Conservation (phyloP, 2,797 vertebrate genomes). For the Cryptoblepharus egeriae region DNA sequence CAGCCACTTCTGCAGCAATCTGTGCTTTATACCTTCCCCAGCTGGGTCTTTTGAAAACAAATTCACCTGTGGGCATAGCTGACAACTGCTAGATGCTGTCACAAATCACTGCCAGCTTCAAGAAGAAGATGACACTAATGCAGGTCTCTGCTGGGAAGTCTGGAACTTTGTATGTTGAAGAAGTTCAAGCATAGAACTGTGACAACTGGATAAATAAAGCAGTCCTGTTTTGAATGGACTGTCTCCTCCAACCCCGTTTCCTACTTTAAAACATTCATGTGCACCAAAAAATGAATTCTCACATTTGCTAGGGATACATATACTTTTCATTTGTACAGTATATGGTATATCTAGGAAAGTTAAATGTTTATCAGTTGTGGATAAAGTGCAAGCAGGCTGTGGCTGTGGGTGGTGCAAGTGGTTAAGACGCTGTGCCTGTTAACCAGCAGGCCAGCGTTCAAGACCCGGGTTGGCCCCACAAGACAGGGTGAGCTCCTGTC, state of each 20-base stretch:
- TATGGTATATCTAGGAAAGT: constrained; percentile 23
- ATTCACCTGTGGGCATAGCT: neutral
- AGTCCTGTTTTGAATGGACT: neutral
- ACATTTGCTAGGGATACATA: neutral
- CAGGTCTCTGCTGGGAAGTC: neutral
- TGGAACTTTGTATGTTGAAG: neutral
- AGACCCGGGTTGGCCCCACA: no score
- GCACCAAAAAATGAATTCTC: neutral
- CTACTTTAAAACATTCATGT: neutral
- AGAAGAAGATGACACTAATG: neutral
- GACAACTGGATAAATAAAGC: neutral
- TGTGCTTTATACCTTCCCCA: neutral
- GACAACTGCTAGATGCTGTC: neutral
- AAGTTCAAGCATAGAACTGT: neutral
- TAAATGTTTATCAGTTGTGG: no score
- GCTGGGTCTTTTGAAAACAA: neutral
- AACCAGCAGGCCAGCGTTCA: no score
- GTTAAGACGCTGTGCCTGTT: no score
- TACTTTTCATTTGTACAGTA: neutral
- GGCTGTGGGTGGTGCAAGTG: no score
- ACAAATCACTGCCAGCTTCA: neutral
- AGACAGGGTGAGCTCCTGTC: no score
- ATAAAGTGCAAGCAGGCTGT: no score
- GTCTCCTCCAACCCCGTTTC: neutral
- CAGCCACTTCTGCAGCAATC: neutral